phyloP scores from a whole-genome alignment of 1,140 invertebrate genomes.

The Sitodiplosis mosellana region DNA sequence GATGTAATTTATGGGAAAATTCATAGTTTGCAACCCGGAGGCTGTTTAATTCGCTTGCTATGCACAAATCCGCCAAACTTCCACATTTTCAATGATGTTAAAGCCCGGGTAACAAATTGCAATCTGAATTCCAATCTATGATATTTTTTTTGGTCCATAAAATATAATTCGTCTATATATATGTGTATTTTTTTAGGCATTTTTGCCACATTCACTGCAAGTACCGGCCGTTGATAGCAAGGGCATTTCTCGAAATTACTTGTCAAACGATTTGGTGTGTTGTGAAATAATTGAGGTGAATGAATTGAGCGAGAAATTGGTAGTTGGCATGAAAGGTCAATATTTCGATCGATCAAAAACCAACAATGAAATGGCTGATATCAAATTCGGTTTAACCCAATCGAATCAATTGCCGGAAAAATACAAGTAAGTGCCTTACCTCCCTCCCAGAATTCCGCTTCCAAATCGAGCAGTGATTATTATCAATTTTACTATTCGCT shows the following conservation, averaged over 20 bases:
- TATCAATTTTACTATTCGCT: too few species aligned
- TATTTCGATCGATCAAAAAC: conserved; percentile 28
- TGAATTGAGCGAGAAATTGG: conserved; percentile 69
- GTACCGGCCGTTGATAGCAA: conserved; percentile 65
- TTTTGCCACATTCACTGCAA: conserved; percentile 45
- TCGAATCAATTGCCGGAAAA: conserved; percentile 66
- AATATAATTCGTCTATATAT: neutral
- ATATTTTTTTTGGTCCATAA: neutral
- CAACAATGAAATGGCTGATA: conserved; percentile 37
- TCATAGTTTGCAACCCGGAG: conserved; percentile 41
- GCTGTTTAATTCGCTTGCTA: conserved; percentile 61
- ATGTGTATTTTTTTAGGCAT: conserved; percentile 32
- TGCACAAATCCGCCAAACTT: conserved; percentile 32
- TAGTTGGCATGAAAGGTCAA: conserved; percentile 65
- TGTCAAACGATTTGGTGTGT: conserved; percentile 66
- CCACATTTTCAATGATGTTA: too few species aligned
- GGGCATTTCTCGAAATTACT: conserved; percentile 54
- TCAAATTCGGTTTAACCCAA: conserved; percentile 64
- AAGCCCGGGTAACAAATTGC: too few species aligned
- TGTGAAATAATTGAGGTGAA: conserved; percentile 76
- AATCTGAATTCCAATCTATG: too few species aligned
- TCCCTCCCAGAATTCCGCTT: too few species aligned
- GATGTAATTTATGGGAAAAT: conserved; percentile 61
- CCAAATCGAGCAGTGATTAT: too few species aligned
- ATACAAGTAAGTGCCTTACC: conserved; percentile 54